Evolutionary conservation across 2,113 vertebrate species (phyloP), one percentile per base, ranked within the genome.

Genomic region (Vireo altiloquus): DNA sequence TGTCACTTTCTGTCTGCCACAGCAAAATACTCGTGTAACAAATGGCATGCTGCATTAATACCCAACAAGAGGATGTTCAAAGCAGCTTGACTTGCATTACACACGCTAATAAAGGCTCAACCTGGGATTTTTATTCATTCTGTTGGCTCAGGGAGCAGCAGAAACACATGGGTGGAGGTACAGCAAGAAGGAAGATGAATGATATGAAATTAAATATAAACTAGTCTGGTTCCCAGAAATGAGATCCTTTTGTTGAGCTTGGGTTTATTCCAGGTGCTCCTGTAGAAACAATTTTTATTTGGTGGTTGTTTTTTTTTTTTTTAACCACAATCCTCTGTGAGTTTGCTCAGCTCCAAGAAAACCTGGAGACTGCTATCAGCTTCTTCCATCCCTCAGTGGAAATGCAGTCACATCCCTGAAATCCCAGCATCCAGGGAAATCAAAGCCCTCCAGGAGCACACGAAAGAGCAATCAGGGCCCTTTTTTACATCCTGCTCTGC

Each of bases 1-100:
- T 97, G 98, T 98, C 97, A 96, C 96, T 97, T 98, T 97, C 94
- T 97, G 94, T 97, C 97, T 97, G 95, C 89, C 96, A 96, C 96
- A 97, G 97, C 97, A 96, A 97, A 97, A 97, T 96, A 95, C 95
- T 95, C n/a, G 46, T 59, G 96, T 97, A 97, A 97, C 96, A 91
- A 95, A 97, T 97, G 95, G 95, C 90, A 88, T 46, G 76, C 96
- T 95, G 93, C 95, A 95, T 96, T 97, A 96, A 95, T 94, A 95
- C 95, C 90, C 96, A 97, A 95, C 89, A 91, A 93, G 93, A 96
- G 92, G 95, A 90, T 46, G 47, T 91, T 97, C 90, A 75, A 35
- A 92, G 94, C 93, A 96, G 92, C 96, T 94, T 96, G 92, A 95
- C 95, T 95, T 94, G 95, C 89, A 82, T 97, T 92, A 71, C 65